Evolutionary conservation across 2,888 invertebrate species (phyloP).

Genomic region (Rotaria macrura): DNA sequence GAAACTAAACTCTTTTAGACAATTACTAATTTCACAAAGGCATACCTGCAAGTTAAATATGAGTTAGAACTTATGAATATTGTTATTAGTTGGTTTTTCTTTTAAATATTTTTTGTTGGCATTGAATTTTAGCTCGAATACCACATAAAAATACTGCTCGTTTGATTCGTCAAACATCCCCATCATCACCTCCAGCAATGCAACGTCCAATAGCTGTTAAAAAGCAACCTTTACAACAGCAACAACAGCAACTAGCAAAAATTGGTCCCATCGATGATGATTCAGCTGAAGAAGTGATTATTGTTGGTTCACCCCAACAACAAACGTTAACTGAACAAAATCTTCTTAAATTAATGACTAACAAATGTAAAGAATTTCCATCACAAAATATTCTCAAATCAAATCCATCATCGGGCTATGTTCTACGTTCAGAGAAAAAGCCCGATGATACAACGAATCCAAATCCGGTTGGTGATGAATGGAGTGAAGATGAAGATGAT

Average conservation of each 20-base stretch:
- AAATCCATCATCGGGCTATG: not conserved
- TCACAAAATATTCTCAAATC: not conserved
- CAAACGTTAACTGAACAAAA: not conserved
- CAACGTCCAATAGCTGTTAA: not conserved
- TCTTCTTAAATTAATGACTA: not conserved
- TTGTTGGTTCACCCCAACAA: not conserved
- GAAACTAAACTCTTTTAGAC: too few species aligned
- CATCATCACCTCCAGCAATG: not conserved
- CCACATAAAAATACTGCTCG: not conserved
- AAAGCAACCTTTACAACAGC: not conserved
- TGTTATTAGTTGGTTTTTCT: too few species aligned
- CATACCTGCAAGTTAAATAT: too few species aligned
- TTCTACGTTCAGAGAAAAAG: not conserved
- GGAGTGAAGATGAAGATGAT: slow-evolving; percentile 6
- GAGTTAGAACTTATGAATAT: too few species aligned
- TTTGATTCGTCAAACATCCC: not conserved
- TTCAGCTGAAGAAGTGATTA: not conserved
- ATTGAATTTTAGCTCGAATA: not conserved
- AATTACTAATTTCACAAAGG: too few species aligned
- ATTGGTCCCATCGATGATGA: not conserved
- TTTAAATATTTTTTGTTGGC: not conserved
- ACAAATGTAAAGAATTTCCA: not conserved
- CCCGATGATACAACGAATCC: not conserved
- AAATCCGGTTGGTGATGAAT: not conserved
- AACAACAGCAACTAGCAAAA: not conserved